Percentiles rank a stretch among this genome's conserved stretches.
These are phyloP conservation scores for Glareola pratincola DNA, from an alignment of 2,113 vertebrate genomes.

Conservation along the genomic window DNA sequence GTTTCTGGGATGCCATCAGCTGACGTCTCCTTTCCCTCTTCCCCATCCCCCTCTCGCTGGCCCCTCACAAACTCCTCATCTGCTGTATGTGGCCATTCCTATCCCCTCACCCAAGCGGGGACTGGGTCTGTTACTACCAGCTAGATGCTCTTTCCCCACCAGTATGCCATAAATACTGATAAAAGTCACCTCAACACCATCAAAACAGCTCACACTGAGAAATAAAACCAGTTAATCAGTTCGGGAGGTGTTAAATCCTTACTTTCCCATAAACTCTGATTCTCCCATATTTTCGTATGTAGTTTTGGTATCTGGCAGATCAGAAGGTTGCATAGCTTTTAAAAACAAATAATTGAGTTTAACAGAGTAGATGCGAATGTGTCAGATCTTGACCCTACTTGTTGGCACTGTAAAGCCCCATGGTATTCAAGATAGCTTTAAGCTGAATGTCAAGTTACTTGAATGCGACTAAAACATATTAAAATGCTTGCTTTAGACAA, in stretches of 20 bases:
- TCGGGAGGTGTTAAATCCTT: not conserved
- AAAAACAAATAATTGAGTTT: not conserved
- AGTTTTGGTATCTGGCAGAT: not conserved
- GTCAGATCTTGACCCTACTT: not conserved
- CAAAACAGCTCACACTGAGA: not conserved
- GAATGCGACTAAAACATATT: fast-evolving
- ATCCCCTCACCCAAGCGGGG: fast-evolving
- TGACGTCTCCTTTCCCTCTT: not conserved
- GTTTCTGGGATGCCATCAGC: not conserved
- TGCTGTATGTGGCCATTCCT: fast-evolving
- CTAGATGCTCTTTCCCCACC: not conserved
- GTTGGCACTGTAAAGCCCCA: not conserved
- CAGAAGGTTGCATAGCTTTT: not conserved
- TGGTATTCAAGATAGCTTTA: not conserved
- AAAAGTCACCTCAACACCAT: not conserved
- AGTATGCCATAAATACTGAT: fast-evolving
- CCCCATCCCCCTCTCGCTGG: not conserved
- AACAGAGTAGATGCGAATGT: not conserved
- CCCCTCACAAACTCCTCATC: not conserved
- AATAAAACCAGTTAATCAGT: not conserved
- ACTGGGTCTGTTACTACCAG: not conserved
- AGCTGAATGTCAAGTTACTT: not conserved
- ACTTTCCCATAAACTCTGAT: not conserved
- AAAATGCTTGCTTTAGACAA: not conserved
- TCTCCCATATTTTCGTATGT: not conserved